phyloP scores from a whole-genome alignment of 2,113 vertebrate genomes.

The Boleophthalmus pectinirostris region DNA sequence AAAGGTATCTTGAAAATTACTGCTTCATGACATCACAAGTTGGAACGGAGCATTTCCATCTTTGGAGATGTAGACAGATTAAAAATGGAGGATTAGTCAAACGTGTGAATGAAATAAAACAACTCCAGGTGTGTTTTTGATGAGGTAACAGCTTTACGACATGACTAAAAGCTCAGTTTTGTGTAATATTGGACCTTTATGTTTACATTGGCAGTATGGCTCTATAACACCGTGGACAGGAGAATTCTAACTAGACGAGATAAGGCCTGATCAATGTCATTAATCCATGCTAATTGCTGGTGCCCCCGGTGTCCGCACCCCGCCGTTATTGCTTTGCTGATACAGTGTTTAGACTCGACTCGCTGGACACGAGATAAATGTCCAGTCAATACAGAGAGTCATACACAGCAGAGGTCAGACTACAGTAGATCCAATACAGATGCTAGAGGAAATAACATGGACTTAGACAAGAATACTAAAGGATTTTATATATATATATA shows the following conservation, averaged over 20 bases:
- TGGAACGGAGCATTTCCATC: too few species aligned
- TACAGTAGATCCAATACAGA: conserved; percentile 27
- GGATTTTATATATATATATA: too few species aligned
- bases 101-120: too few species aligned
- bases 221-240: background rate
- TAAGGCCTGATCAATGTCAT: conserved; percentile 63
- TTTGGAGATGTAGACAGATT: too few species aligned
- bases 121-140: too few species aligned
- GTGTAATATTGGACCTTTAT: too few species aligned
- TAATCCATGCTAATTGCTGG: conserved; percentile 72
- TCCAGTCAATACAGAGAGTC: conserved; percentile 53
- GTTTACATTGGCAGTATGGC: too few species aligned
- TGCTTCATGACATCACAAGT: too few species aligned
- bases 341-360: conserved; percentile 42
- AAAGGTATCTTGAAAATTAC: too few species aligned
- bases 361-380: conserved; percentile 57
- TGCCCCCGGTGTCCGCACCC: conserved; percentile 57
- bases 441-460: background rate
- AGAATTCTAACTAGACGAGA: conserved; percentile 30
- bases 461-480: conserved; percentile 31
- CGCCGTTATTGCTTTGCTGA: conserved; percentile 62
- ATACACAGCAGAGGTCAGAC: conserved; percentile 47
- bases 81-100: too few species aligned
- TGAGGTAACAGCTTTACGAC: too few species aligned
- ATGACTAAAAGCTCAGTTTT: too few species aligned